Conservation (phyloP, 2,888 invertebrate species). For the Drosophila meridiana region DNA sequence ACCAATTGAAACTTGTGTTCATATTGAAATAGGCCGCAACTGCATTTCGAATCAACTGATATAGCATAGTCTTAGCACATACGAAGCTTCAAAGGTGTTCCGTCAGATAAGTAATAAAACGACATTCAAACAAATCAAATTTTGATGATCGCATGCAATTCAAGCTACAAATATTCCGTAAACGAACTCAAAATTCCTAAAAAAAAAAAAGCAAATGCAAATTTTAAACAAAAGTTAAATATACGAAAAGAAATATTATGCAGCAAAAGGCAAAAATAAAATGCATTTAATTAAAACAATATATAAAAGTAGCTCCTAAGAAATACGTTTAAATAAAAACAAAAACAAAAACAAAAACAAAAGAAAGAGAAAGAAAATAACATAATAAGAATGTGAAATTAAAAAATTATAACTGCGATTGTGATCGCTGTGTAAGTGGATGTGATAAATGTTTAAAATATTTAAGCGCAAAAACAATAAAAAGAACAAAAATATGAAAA, state of each 20-base stretch:
- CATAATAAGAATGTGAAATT: constrained; percentile 43
- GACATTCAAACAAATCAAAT: constrained; percentile 33
- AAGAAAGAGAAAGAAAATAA: constrained; percentile 26
- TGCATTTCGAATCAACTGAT: constrained; percentile 43
- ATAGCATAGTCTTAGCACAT: constrained; percentile 27
- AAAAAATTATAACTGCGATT: constrained; percentile 74
- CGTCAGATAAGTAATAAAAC: constrained; percentile 30
- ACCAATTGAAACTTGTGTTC: constrained; percentile 63
- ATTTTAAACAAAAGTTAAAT: constrained; percentile 59
- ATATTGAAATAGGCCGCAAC: constrained; percentile 43
- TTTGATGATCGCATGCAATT: constrained; percentile 49
- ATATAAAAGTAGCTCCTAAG: constrained; percentile 42
- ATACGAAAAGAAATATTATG: constrained; percentile 48
- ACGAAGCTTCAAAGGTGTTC: constrained; percentile 33
- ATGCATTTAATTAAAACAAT: constrained; percentile 64
- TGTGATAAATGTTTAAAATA: constrained; percentile 84
- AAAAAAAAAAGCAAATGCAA: constrained; percentile 37
- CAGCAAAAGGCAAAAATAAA: constrained; percentile 51
- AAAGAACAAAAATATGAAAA: constrained; percentile 48
- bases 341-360: not conserved
- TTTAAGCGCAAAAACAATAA: constrained; percentile 71
- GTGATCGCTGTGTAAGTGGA: constrained; percentile 83
- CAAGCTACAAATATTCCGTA: constrained; percentile 66
- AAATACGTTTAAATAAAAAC: constrained; percentile 45
- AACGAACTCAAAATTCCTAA: constrained; percentile 82